A percentile compares a stretch with the other conserved stretches of the same genome.
Conservation (phyloP, 1,140 invertebrate genomes). For the Meloidogyne chitwoodi region DNA sequence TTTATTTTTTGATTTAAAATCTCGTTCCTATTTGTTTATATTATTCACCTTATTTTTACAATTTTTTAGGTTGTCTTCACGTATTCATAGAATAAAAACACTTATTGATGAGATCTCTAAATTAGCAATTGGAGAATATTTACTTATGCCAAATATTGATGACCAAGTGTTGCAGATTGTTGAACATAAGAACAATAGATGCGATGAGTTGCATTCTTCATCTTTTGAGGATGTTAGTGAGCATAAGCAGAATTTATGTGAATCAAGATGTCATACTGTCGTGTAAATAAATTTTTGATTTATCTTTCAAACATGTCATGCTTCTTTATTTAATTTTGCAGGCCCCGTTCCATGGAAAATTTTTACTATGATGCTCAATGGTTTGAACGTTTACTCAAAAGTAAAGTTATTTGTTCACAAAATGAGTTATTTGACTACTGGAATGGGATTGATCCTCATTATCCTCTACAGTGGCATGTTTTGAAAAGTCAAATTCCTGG, state of each 20-base stretch:
- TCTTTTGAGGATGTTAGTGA: not conserved
- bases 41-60: too few species aligned
- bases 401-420: slow-evolving; percentile 7
- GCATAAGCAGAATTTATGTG: not conserved
- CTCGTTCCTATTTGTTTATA: too few species aligned
- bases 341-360: not conserved
- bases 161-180: not conserved
- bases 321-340: not conserved
- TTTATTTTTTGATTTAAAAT: too few species aligned
- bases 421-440: not conserved
- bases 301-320: too few species aligned
- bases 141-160: not conserved
- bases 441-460: slow-evolving; percentile 15
- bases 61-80: not conserved
- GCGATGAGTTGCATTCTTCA: not conserved
- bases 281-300: not conserved
- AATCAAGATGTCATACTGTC: not conserved
- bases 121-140: not conserved
- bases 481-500: slow-evolving; percentile 11
- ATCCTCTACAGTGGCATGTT: slow-evolving; percentile 18
- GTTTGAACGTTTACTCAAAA: not conserved
- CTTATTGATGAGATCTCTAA: not conserved
- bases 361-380: slow-evolving; percentile 1
- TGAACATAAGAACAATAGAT: not conserved
- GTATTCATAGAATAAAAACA: not conserved